These are phyloP conservation scores for Thymelicus acteon DNA, from an alignment of 2,888 invertebrate species.

Conservation along the genomic window DNA sequence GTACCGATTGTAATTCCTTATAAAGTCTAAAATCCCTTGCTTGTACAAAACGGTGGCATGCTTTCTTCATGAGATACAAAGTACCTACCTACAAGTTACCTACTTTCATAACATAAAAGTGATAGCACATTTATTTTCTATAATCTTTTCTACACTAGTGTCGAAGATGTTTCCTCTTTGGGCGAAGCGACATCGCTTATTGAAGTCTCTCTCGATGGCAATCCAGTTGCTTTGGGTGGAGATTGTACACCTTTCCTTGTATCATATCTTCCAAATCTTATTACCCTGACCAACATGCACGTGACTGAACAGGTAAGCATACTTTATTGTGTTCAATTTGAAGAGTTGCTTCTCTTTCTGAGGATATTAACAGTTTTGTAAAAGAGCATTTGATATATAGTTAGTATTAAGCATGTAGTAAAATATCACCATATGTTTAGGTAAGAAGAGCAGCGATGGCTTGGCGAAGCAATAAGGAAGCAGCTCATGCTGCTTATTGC, in stretches of 20 bases:
- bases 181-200: conserved; percentile 90
- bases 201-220: conserved; percentile 94
- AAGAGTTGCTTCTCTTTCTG: too few species aligned
- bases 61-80: too few species aligned
- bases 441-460: conserved; percentile 91
- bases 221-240: conserved; percentile 91
- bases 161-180: conserved; percentile 94
- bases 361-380: neutral
- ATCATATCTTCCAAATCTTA: conserved; percentile 90
- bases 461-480: conserved; percentile 92
- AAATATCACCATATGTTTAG: conserved; percentile 47
- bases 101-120: neutral
- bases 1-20: too few species aligned
- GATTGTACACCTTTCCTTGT: conserved; percentile 93
- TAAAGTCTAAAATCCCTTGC: too few species aligned
- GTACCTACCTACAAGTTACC: neutral
- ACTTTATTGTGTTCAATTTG: conserved; percentile 22
- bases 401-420: too few species aligned
- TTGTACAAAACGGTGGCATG: too few species aligned
- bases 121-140: neutral
- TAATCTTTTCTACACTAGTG: conserved; percentile 74
- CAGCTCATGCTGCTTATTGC: conserved; percentile 87
- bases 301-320: conserved; percentile 88
- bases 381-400: neutral
- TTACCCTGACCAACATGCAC: conserved; percentile 90